phyloP scores from a whole-genome alignment of 2,888 invertebrate species.

The Cactoblastis cactorum region DNA sequence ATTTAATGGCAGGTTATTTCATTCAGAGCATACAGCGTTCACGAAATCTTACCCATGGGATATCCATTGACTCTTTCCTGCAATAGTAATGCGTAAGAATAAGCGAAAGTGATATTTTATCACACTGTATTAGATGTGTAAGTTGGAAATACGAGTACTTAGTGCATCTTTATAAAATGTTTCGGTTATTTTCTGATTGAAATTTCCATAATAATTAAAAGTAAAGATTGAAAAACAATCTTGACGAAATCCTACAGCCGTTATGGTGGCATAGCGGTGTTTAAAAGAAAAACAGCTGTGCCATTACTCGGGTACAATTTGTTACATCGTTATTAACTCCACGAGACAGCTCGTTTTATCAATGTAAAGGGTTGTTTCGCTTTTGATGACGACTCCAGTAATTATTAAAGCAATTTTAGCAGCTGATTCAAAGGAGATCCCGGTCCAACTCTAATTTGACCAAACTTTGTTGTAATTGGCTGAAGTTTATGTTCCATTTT shows the following conservation, averaged over 20 bases:
- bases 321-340: constrained; percentile 31
- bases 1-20: too few species aligned
- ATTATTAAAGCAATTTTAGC: constrained; percentile 27
- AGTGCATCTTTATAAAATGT: not conserved
- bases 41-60: not conserved
- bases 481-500: constrained; percentile 22
- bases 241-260: not conserved
- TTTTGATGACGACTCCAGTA: constrained; percentile 25
- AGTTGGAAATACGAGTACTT: too few species aligned
- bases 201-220: not conserved
- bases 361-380: constrained; percentile 26
- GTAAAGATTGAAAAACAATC: not conserved
- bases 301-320: constrained; percentile 33
- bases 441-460: constrained; percentile 20
- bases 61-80: constrained; percentile 6
- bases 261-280: not conserved
- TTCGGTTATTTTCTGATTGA: not conserved
- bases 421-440: constrained; percentile 24
- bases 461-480: constrained; percentile 24
- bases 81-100: constrained; percentile 1
- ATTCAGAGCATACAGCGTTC: too few species aligned
- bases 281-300: constrained; percentile 4
- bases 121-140: constrained; percentile 3
- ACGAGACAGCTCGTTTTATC: constrained; percentile 27
- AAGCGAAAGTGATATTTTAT: constrained; percentile 7